Conservation (phyloP, 2,797 vertebrate species). For the Gadopsis bispinosus region DNA sequence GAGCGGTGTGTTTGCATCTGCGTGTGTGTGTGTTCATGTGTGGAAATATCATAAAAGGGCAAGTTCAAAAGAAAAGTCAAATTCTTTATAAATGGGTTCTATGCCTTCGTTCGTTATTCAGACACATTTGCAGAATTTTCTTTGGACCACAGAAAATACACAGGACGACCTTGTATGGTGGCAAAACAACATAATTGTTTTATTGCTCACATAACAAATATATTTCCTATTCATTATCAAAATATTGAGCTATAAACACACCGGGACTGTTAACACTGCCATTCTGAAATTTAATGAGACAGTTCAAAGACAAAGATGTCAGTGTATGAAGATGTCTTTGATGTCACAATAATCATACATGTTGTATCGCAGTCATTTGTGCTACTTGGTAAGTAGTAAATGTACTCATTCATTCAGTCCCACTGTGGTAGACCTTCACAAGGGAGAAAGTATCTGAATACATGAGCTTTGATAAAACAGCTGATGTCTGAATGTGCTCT, state of each 20-base stretch:
- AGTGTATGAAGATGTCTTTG: slow-evolving; percentile 22
- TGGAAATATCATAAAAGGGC: slow-evolving; percentile 22
- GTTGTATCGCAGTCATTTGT: slow-evolving; percentile 5
- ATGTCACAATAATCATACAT: slow-evolving; percentile 23
- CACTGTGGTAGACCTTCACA: slow-evolving; percentile 2
- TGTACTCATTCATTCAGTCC: slow-evolving; percentile 11
- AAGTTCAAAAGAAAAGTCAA: slow-evolving; percentile 31
- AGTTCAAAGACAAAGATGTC: slow-evolving; percentile 26
- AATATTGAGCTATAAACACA: slow-evolving; percentile 1
- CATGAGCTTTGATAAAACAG: slow-evolving; percentile 22
- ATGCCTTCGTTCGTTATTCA: not conserved
- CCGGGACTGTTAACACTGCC: slow-evolving; percentile 4
- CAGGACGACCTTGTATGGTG: not conserved
- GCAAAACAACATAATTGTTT: slow-evolving; percentile 6
- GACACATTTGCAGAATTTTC: not conserved
- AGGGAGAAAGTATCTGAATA: slow-evolving; percentile 7
- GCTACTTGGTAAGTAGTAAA: not conserved
- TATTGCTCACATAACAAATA: not conserved
- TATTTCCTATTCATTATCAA: slow-evolving; percentile 8
- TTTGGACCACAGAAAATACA: slow-evolving; percentile 24
- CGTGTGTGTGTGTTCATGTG: slow-evolving; percentile 21
- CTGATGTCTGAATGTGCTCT: slow-evolving; percentile 20
- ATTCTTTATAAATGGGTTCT: slow-evolving; percentile 13
- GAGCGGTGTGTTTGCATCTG: slow-evolving; percentile 16
- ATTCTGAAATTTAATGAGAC: slow-evolving; percentile 11